Percentiles rank a stretch among this genome's conserved stretches.
phyloP scores from a whole-genome alignment of 2,113 vertebrate genomes.

The Ptilonorhynchus violaceus region DNA sequence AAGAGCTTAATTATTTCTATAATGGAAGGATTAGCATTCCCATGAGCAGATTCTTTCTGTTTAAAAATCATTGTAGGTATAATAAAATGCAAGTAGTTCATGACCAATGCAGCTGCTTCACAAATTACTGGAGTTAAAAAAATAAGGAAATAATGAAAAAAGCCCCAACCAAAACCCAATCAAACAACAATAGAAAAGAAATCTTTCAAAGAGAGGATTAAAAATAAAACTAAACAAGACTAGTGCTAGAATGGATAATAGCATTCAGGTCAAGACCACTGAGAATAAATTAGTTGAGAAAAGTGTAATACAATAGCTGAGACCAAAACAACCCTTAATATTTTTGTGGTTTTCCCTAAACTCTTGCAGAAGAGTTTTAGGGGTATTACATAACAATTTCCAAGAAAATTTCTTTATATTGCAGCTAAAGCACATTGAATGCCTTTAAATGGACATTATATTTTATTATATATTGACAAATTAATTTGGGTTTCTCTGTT shows the following conservation, averaged over 20 bases:
- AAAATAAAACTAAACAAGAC: background rate
- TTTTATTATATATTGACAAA: background rate
- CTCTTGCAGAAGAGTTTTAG: background rate
- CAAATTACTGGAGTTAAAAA: background rate
- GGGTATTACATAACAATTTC: background rate
- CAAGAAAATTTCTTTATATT: slow-evolving; percentile 26
- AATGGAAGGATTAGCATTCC: slow-evolving; percentile 64
- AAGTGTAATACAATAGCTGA: slow-evolving; percentile 6
- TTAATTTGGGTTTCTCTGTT: background rate
- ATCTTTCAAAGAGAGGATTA: background rate
- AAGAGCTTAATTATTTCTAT: slow-evolving; percentile 72
- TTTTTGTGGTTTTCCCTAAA: background rate
- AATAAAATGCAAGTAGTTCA: slow-evolving; percentile 66
- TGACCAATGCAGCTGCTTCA: slow-evolving; percentile 52
- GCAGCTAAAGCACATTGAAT: background rate
- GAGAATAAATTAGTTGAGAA: slow-evolving; percentile 67
- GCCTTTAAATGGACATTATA: background rate
- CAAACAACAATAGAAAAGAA: background rate
- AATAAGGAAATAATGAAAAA: background rate
- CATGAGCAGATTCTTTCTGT: slow-evolving; percentile 40
- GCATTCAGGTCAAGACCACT: background rate
- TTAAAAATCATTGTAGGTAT: slow-evolving; percentile 63
- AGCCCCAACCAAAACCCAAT: background rate
- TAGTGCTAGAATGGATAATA: background rate
- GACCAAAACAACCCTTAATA: background rate